Percentiles rank a stretch among this genome's conserved stretches.
These are phyloP conservation scores for Lepidurus arcticus DNA, from an alignment of 1,140 invertebrate genomes.

Conservation along the genomic window DNA sequence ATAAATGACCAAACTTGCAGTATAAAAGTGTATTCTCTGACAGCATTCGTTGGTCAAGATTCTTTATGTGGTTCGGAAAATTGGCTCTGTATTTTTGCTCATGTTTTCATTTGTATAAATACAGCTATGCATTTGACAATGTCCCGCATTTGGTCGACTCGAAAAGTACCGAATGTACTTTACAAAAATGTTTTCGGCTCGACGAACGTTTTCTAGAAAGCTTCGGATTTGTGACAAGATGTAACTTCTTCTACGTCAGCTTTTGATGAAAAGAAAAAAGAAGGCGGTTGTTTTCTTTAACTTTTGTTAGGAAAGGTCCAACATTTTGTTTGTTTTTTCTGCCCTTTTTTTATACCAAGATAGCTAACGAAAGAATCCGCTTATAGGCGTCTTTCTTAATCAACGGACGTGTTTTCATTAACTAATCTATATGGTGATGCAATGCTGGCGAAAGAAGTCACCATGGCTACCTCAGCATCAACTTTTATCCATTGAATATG, in stretches of 20 bases:
- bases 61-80: background rate
- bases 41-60: background rate
- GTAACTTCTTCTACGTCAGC: no score
- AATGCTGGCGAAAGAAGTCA: background rate
- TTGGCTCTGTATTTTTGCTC: background rate
- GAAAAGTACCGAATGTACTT: no score
- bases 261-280: background rate
- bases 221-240: no score
- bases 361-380: background rate
- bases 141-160: no score
- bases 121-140: background rate
- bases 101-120: background rate
- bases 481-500: background rate
- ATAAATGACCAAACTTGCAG: background rate
- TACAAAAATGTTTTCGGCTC: no score
- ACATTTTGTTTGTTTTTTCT: background rate
- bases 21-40: no score
- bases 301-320: background rate
- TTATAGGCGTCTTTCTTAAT: slow-evolving; percentile 1
- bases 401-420: slow-evolving; percentile 15
- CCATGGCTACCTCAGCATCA: slow-evolving; percentile 6
- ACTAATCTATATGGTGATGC: background rate
- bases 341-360: background rate
- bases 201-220: no score
- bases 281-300: background rate